Evolutionary conservation across 92 coral and sea anemone species (phyloP), one percentile per base, ranked within the genome.

Genomic region (Zoanthus gigantus): DNA sequence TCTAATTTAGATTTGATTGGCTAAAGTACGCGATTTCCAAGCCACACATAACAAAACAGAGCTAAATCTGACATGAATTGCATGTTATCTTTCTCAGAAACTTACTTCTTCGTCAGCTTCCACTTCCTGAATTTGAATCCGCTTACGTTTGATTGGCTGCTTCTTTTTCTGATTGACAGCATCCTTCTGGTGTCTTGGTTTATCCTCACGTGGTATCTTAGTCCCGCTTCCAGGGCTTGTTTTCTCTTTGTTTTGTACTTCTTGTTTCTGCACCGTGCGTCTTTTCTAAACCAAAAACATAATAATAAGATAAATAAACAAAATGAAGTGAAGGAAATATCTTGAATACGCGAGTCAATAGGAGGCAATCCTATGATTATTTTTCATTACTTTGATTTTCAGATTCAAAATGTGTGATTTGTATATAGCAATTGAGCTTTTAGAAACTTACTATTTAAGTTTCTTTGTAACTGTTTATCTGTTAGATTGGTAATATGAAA

Each of bases 251-350:
- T 5, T 28, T 14, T 23, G 16, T 29, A n/a, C 61, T 16, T 48
- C 85, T 15, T 81, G 74, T 81, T 78, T 46, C 10, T 77, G 85
- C 30, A 74, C 85, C n/a, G 57, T 68, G 13, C 85, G 85, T 12
- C 85, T 71, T 81, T 81, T 81, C 85, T n/a, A 45, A 28, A 77
- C 34, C 13, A 52, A 54, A 77, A 53, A 7, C 45, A 77, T 2
- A n/a, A 30, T 50, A 50, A 50, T 50, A 11, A 50, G 1, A 11
- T 50, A 50, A n/a, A 60, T 6, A 5, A 18, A 9, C 8, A 18
- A 63, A 18, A 8, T 63, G 10, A 63, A 63, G 29, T 63, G 8
- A 28, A 63, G 42, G 8, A 63, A 63, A 63, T 63, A 31, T 63
- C 30, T 63, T 17, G 29, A 17, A 7, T 18, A 30, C 9, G 0